Conservation (phyloP, 2,888 invertebrate genomes). For the Mimas tiliae region DNA sequence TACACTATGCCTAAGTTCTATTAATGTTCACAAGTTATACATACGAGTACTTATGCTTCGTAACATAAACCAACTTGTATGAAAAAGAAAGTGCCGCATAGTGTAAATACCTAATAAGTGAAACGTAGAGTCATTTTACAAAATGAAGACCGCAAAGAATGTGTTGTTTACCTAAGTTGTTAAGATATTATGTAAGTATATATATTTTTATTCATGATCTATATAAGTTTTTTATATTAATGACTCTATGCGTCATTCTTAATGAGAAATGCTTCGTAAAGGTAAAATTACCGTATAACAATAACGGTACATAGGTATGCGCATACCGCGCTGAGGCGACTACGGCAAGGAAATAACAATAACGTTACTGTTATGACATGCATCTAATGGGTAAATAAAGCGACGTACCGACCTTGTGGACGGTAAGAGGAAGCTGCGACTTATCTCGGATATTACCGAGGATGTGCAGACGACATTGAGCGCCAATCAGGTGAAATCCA, state of each 20-base stretch:
- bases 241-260: not conserved
- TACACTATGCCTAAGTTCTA: too few relatives aligned
- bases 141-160: too few relatives aligned
- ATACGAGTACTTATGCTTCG: too few relatives aligned
- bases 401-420: conserved; percentile 12
- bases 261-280: not conserved
- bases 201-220: too few relatives aligned
- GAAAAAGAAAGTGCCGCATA: too few relatives aligned
- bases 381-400: conserved; percentile 30
- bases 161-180: too few relatives aligned
- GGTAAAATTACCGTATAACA: not conserved
- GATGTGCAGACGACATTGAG: conserved; percentile 80
- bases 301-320: not conserved
- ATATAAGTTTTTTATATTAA: not conserved
- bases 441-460: conserved; percentile 78
- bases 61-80: too few relatives aligned
- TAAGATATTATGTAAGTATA: too few relatives aligned
- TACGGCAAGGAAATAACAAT: not conserved
- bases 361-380: conserved; percentile 29
- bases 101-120: too few relatives aligned
- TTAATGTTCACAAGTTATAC: too few relatives aligned
- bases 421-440: conserved; percentile 66
- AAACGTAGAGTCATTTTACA: too few relatives aligned
- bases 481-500: conserved; percentile 66
- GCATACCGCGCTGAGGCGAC: not conserved